These are phyloP conservation scores for Enoplosus armatus DNA, from an alignment of 2,797 vertebrate genomes.

Conservation along the genomic window DNA sequence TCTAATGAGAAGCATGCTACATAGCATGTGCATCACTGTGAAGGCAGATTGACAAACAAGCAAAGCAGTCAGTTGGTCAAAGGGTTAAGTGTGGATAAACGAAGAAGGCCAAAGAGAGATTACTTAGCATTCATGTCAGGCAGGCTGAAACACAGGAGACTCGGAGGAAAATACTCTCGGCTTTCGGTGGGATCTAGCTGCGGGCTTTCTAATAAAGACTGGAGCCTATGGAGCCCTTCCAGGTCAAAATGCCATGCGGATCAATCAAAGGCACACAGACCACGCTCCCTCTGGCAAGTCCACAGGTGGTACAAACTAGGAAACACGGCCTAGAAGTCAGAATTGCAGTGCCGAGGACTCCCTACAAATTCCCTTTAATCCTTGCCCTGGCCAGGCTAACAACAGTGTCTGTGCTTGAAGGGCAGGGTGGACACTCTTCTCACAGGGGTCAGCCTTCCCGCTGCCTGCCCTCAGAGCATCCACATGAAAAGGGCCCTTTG, in stretches of 20 bases:
- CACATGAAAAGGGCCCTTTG: constrained; percentile 54
- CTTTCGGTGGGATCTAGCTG: constrained; percentile 56
- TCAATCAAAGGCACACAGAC: constrained; percentile 71
- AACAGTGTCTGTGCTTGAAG: constrained; percentile 62
- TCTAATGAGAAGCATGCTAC: constrained; percentile 52
- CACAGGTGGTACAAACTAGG: constrained; percentile 74
- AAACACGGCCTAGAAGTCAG: constrained; percentile 63
- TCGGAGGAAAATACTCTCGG: constrained; percentile 57
- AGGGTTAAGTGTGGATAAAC: constrained; percentile 76
- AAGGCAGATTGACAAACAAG: constrained; percentile 69
- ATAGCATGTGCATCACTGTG: constrained; percentile 35
- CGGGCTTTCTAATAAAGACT: constrained; percentile 71
- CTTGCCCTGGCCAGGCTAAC: constrained; percentile 55
- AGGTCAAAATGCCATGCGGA: constrained; percentile 72
- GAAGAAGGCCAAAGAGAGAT: constrained; percentile 58
- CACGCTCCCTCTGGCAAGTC: constrained; percentile 64
- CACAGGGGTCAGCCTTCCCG: constrained; percentile 64
- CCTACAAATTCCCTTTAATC: constrained; percentile 76
- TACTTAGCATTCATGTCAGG: constrained; percentile 75
- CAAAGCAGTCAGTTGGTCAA: constrained; percentile 66
- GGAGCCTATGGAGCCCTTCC: constrained; percentile 65
- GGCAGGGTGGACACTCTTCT: constrained; percentile 58
- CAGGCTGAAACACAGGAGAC: constrained; percentile 65
- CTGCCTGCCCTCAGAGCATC: constrained; percentile 47
- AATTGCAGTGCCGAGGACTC: constrained; percentile 51